Conservation (phyloP, 2,888 invertebrate species). For the Polydesmus complanatus region DNA sequence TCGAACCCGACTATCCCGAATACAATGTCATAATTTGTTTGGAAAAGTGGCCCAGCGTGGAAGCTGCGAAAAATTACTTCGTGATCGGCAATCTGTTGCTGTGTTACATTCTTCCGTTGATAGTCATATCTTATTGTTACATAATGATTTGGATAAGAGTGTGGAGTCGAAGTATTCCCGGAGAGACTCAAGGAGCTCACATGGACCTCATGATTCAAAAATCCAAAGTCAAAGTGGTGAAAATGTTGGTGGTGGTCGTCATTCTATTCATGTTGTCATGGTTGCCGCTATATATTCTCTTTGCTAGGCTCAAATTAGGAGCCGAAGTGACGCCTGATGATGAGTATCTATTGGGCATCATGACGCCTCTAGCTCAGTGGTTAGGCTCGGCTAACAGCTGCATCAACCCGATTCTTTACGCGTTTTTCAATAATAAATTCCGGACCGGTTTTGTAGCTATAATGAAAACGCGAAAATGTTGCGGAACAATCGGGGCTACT, state of each 20-base stretch:
- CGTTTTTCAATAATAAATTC: constrained; percentile 89
- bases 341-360: constrained; percentile 26
- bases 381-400: constrained; percentile 86
- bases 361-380: constrained; percentile 82
- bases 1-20: constrained; percentile 10
- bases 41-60: constrained; percentile 58
- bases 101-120: constrained; percentile 81
- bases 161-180: constrained; percentile 73
- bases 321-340: constrained; percentile 49
- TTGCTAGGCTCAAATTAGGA: constrained; percentile 74
- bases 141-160: constrained; percentile 83
- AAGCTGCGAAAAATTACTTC: constrained; percentile 71
- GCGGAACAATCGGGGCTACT: constrained; percentile 40
- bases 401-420: constrained; percentile 87
- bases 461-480: constrained; percentile 69
- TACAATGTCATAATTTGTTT: constrained; percentile 13
- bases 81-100: constrained; percentile 73
- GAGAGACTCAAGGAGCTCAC: constrained; percentile 77
- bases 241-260: constrained; percentile 85
- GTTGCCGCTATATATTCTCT: constrained; percentile 80
- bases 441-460: constrained; percentile 78
- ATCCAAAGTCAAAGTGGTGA: constrained; percentile 85
- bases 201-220: constrained; percentile 87
- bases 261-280: constrained; percentile 85
- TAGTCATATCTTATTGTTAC: constrained; percentile 80